A percentile compares a stretch with the other conserved stretches of the same genome.
phyloP scores from a whole-genome alignment of 2,797 vertebrate genomes.

The Catharus ustulatus region DNA sequence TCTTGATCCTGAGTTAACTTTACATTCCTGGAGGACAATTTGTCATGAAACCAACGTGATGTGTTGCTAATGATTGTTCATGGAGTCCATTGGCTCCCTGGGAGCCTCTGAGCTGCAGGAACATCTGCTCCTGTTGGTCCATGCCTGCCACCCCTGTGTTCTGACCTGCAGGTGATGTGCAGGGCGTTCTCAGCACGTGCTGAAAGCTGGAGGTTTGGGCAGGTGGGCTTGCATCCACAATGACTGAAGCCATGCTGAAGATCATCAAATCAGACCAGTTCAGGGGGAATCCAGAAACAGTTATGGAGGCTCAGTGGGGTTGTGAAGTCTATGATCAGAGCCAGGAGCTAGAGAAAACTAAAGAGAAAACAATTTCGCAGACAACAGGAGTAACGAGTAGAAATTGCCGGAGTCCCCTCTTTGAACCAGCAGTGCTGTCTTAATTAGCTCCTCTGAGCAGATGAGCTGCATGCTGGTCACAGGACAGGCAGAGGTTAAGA shows the following conservation, averaged over 20 bases:
- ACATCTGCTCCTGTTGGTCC: constrained; percentile 41
- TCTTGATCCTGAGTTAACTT: constrained; percentile 40
- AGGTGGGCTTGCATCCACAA: background rate
- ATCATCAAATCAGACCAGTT: background rate
- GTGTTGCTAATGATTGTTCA: constrained; percentile 30
- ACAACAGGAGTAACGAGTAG: background rate
- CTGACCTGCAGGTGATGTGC: background rate
- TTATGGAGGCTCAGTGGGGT: background rate
- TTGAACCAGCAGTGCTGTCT: background rate
- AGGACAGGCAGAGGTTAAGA: background rate
- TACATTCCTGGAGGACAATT: constrained; percentile 28
- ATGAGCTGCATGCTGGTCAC: background rate
- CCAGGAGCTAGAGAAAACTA: background rate
- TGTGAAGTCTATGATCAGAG: background rate
- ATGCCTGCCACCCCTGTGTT: background rate
- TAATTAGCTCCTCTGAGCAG: constrained; percentile 25
- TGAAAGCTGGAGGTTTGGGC: background rate
- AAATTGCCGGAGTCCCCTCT: background rate
- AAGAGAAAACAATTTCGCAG: background rate
- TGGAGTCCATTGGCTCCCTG: background rate
- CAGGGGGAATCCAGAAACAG: background rate
- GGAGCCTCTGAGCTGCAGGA: background rate
- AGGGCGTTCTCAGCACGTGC: background rate
- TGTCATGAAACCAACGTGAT: constrained; percentile 24
- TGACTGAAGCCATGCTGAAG: background rate